Evolutionary conservation across 2,888 invertebrate genomes (phyloP), one percentile per base, ranked within the genome.

Genomic region (Ariolimax columbianus): DNA sequence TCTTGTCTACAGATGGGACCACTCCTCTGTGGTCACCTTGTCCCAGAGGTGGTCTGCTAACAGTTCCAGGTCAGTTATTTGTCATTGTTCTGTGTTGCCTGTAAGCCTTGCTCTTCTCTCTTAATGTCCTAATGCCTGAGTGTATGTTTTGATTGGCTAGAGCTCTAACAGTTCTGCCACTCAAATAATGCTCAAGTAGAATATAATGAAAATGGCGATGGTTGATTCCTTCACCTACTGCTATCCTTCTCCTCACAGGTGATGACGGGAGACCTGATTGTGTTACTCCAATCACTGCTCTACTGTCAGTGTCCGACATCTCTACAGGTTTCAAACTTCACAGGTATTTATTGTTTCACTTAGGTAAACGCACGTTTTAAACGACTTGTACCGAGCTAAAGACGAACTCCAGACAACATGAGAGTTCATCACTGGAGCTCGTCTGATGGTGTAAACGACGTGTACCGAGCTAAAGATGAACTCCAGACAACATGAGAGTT

Each of bases 1-100:
- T 3, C 33, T 9, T 30, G 51, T 36, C 47, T 36, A 19, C 23
- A 26, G 47, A 38, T 66, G 70, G n/a, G 1, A 68, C 78, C 1
- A 19, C 55, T 55, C 51, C 14, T n/a, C 40, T 26, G 9, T 84
- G 84, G 84, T 84, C 84, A 43, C 84, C 84, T 14, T 84, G 79
- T 33, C 84, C 84, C 55, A 79, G 70, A 36, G 84, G 84, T n/a
- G 84, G 84, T 1, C 14, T 79, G 33, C 40, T 59, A 33, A 23
- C 47, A 59, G 30, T 77, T 33, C 70, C n/a, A 47, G 51, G 72
- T 81, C n/a, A n/a, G 66, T n/a, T 38, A 4, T 0, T 33, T 33
- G 33, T 14, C 47, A 47, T 47, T 47, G 47, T 47, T 7, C 14
- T 47, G 47, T 47, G 47, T 47, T 47, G 47, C 14, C 14, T 47